phyloP scores from a whole-genome alignment of 1,140 invertebrate species.

The Anadara kagoshimensis region DNA sequence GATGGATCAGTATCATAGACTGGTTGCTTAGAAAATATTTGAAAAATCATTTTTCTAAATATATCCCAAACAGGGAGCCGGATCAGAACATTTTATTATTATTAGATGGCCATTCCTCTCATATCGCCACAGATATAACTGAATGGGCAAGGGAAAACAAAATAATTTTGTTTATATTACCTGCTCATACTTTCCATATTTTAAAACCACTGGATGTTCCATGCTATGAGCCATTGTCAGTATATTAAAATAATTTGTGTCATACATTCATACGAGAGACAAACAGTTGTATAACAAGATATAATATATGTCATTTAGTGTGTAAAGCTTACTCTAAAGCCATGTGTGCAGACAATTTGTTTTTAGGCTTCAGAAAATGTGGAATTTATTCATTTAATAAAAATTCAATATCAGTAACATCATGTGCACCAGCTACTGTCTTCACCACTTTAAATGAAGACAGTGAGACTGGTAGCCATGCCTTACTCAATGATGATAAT shows the following conservation, averaged over 20 bases:
- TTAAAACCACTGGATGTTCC: constrained; percentile 34
- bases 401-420: no score
- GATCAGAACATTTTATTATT: background rate
- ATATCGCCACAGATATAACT: constrained; percentile 3
- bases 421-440: no score
- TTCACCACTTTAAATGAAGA: no score
- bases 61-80: background rate
- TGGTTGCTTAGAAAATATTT: constrained; percentile 29
- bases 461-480: no score
- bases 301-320: constrained; percentile 28
- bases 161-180: constrained; percentile 28
- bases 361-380: constrained; percentile 11
- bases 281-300: background rate
- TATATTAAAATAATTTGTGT: constrained; percentile 16
- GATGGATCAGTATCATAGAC: constrained; percentile 9
- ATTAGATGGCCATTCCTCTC: constrained; percentile 25
- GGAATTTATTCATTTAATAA: constrained; percentile 20
- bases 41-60: constrained; percentile 14
- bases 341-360: constrained; percentile 11
- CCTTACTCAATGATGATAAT: no score
- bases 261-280: constrained; percentile 1
- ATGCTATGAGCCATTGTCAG: constrained; percentile 32
- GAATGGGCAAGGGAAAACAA: constrained; percentile 28
- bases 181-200: constrained; percentile 29
- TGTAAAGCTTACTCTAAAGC: constrained; percentile 28